Conservation (phyloP, 2,797 vertebrate genomes). For the Anniella stebbinsi region DNA sequence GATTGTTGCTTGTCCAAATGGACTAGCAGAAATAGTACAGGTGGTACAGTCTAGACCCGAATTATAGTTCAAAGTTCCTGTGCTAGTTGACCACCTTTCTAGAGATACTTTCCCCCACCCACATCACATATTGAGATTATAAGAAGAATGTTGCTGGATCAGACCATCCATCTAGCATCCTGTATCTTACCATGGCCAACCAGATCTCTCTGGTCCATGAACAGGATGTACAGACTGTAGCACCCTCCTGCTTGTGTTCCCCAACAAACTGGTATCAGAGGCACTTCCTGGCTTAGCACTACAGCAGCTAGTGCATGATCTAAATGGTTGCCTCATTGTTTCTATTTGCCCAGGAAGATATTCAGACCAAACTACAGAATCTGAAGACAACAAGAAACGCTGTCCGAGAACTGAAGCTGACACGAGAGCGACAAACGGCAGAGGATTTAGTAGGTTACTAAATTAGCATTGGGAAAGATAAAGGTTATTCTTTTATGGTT, state of each 20-base stretch:
- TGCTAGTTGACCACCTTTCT: background rate
- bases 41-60: background rate
- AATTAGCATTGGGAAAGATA: background rate
- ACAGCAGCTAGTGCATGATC: background rate
- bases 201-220: background rate
- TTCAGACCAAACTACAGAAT: slow-evolving; percentile 3
- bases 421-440: background rate
- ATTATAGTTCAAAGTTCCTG: background rate
- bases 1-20: background rate
- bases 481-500: no score
- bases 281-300: background rate
- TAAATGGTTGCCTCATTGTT: background rate
- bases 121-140: background rate
- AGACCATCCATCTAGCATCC: background rate
- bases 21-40: background rate
- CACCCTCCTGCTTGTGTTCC: background rate
- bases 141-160: no score
- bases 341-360: slow-evolving; percentile 14
- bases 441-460: background rate
- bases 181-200: background rate
- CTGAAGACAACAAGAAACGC: background rate
- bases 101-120: background rate
- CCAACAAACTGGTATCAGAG: background rate
- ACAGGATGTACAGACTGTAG: background rate
- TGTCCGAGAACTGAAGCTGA: background rate